A percentile compares a stretch with the other conserved stretches of the same genome.
Evolutionary conservation across 2,113 vertebrate genomes (phyloP).

Genomic region (Megaceryle maxima): DNA sequence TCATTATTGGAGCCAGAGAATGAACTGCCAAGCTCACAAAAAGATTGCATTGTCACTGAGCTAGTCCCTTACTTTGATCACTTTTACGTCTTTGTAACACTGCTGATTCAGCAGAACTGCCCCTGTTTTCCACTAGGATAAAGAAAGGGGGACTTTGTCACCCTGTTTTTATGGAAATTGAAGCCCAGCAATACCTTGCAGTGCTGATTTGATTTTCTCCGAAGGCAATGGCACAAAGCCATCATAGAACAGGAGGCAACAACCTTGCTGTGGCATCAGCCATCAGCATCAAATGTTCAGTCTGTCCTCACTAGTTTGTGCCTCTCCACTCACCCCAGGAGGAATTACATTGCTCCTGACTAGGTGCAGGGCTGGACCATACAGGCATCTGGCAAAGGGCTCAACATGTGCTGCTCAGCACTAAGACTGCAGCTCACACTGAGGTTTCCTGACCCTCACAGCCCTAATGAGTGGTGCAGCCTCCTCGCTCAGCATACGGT

Average conservation of each 20-base stretch:
- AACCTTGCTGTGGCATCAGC: not conserved
- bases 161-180: not conserved
- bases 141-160: not conserved
- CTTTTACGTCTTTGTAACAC: not conserved
- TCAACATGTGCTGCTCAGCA: not conserved
- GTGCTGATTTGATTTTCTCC: not conserved
- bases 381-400: not conserved
- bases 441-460: not conserved
- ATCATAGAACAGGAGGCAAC: not conserved
- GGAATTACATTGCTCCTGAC: not conserved
- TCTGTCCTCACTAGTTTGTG: not conserved
- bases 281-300: not conserved
- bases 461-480: not conserved
- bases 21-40: not conserved
- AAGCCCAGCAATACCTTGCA: not conserved
- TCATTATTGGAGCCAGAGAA: conserved; percentile 1
- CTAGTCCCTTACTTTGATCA: not conserved
- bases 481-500: not conserved
- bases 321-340: not conserved
- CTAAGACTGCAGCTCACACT: not conserved
- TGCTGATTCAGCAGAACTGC: not conserved
- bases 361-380: not conserved
- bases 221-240: not conserved
- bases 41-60: not conserved
- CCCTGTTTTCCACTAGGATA: not conserved